Conservation (phyloP, 2,113 vertebrate species). For the Cephalopholis sonnerati region DNA sequence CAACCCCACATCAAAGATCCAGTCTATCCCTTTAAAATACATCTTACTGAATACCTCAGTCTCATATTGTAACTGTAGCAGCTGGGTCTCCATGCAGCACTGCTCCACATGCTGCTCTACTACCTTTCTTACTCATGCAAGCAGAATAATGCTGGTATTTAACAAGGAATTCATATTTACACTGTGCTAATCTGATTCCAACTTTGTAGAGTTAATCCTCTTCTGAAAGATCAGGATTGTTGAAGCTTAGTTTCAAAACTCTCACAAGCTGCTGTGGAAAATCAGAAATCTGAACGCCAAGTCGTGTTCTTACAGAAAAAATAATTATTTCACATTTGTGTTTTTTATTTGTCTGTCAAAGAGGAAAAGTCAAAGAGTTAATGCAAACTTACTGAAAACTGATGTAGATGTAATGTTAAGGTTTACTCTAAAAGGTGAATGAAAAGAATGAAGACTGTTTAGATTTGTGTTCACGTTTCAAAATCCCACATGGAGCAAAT, state of each 20-base stretch:
- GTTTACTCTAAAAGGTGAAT: not conserved
- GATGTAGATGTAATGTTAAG: not conserved
- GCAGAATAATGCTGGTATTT: not conserved
- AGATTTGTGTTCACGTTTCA: not conserved
- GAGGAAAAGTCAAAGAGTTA: not conserved
- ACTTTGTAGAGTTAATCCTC: slow-evolving; percentile 43
- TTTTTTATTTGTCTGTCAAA: not conserved
- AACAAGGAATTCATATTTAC: slow-evolving; percentile 37
- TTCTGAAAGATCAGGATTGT: slow-evolving; percentile 31
- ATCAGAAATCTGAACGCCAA: not conserved
- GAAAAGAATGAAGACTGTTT: not conserved
- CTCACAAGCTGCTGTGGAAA: not conserved
- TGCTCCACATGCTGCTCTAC: not conserved
- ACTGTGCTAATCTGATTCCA: slow-evolving; percentile 39
- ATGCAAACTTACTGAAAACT: not conserved
- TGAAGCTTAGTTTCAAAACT: slow-evolving; percentile 48
- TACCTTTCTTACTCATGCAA: not conserved
- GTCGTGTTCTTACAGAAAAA: not conserved
- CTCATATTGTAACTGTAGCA: not conserved
- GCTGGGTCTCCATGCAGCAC: not conserved
- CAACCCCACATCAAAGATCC: too few species aligned
- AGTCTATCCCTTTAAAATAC: not conserved
- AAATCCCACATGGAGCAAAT: not conserved
- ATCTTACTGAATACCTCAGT: not conserved
- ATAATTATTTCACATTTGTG: not conserved